Evolutionary conservation across 2,888 invertebrate genomes (phyloP).

Genomic region (Hecatera dysodea): DNA sequence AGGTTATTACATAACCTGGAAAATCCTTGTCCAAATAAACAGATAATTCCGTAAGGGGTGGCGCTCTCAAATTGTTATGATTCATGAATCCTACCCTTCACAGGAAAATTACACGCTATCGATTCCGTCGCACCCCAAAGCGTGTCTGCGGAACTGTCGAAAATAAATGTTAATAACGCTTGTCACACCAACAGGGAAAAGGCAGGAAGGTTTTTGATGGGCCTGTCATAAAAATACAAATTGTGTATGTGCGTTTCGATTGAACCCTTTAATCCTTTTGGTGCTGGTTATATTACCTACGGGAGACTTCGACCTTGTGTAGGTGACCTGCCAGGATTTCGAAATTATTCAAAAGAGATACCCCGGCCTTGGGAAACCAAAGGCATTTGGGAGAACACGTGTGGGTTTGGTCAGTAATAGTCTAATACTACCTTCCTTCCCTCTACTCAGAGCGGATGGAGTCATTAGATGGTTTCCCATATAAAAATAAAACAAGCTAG

Average conservation of each 20-base stretch:
- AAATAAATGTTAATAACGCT: conserved; percentile 48
- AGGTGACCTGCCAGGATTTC: no score
- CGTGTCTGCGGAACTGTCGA: conserved; percentile 25
- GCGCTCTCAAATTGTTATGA: conserved; percentile 62
- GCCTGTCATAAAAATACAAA: not conserved
- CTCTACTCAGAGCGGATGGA: no score
- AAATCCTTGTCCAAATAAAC: conserved; percentile 48
- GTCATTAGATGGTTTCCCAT: no score
- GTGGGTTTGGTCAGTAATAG: no score
- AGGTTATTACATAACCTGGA: conserved; percentile 27
- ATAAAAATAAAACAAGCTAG: no score
- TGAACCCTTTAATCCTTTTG: not conserved
- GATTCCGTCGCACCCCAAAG: conserved; percentile 48
- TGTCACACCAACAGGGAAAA: not conserved
- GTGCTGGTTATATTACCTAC: not conserved
- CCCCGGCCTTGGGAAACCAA: no score
- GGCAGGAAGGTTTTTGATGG: conserved; percentile 2
- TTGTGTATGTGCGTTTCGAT: not conserved
- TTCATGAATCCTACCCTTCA: conserved; percentile 58
- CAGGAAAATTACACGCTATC: conserved; percentile 67
- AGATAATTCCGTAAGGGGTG: conserved; percentile 51
- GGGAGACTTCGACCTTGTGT: not conserved
- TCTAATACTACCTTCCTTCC: no score
- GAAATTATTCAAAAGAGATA: no score
- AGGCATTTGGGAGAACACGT: no score